These are phyloP conservation scores for Oncopeltus fasciatus DNA, from an alignment of 1,140 invertebrate species.

Conservation along the genomic window DNA sequence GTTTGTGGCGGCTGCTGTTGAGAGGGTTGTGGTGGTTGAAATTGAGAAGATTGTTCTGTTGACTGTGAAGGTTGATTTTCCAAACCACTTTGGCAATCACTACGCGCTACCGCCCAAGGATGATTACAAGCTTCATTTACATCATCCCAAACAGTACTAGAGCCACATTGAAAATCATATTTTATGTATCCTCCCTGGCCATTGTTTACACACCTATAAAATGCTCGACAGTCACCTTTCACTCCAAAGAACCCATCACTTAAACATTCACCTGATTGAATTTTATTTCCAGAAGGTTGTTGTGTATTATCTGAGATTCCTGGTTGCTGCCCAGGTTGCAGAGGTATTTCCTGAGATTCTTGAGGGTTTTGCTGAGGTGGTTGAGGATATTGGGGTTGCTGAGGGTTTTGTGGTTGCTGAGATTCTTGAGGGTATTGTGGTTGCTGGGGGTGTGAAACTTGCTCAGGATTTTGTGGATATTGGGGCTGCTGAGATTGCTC, in stretches of 20 bases:
- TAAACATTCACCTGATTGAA: slow-evolving; percentile 11
- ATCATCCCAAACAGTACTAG: slow-evolving; percentile 48
- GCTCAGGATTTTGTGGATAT: neutral
- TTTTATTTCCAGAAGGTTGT: slow-evolving; percentile 31
- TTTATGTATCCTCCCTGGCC: slow-evolving; percentile 37
- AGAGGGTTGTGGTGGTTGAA: neutral
- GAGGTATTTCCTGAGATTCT: neutral
- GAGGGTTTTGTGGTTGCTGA: neutral
- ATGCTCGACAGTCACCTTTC: slow-evolving; percentile 43
- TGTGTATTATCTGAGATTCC: slow-evolving; percentile 11
- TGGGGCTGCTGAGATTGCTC: slow-evolving; percentile 9
- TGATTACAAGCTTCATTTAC: slow-evolving; percentile 44
- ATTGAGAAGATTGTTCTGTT: neutral
- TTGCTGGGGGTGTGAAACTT: neutral
- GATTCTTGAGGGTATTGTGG: neutral
- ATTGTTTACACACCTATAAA: slow-evolving; percentile 49
- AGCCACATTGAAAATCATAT: slow-evolving; percentile 46
- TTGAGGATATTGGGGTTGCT: neutral
- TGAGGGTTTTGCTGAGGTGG: neutral
- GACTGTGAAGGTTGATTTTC: neutral
- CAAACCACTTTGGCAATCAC: slow-evolving; percentile 18
- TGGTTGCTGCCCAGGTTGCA: neutral
- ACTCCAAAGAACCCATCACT: slow-evolving; percentile 41
- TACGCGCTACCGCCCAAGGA: slow-evolving; percentile 34
- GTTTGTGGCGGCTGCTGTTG: neutral